A percentile compares a stretch with the other conserved stretches of the same genome.
These are phyloP conservation scores for Petrolisthes manimaculis DNA, from an alignment of 2,888 invertebrate genomes.

Conservation along the genomic window DNA sequence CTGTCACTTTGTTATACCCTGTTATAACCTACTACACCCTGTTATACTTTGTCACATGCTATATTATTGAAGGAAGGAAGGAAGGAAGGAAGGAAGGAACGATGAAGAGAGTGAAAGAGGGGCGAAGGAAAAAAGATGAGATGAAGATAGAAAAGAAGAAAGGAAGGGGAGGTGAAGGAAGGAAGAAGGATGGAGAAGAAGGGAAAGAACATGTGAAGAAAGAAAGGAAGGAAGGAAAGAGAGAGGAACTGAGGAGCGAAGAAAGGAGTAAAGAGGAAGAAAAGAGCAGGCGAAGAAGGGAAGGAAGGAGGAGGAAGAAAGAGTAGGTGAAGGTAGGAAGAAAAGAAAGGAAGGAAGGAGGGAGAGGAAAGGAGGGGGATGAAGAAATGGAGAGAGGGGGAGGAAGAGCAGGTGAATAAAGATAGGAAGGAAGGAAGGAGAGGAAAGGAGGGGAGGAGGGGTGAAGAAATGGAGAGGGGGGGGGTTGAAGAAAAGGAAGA, in stretches of 20 bases:
- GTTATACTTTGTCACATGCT: no score
- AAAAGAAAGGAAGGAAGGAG: background rate
- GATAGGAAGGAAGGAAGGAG: background rate
- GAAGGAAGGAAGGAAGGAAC: no score
- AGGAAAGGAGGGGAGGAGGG: background rate
- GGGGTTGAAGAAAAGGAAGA: no score
- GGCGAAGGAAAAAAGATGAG: background rate
- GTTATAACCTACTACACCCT: no score
- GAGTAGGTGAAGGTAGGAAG: background rate
- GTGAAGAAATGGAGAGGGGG: background rate
- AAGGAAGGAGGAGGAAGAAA: background rate
- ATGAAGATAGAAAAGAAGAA: constrained; percentile 4
- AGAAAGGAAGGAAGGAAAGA: no score
- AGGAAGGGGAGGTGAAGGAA: constrained; percentile 11
- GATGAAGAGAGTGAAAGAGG: background rate
- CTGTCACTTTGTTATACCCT: no score
- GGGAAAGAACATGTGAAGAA: no score
- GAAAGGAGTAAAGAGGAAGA: background rate
- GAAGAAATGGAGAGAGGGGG: background rate
- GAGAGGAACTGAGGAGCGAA: background rate
- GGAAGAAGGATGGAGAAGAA: background rate
- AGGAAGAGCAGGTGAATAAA: background rate
- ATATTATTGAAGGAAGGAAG: no score
- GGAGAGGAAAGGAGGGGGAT: background rate
- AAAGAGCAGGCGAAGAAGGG: no score